Evolutionary conservation across 2,113 vertebrate species (phyloP), one percentile per base, ranked within the genome.

Genomic region (Alexandromys fortis): DNA sequence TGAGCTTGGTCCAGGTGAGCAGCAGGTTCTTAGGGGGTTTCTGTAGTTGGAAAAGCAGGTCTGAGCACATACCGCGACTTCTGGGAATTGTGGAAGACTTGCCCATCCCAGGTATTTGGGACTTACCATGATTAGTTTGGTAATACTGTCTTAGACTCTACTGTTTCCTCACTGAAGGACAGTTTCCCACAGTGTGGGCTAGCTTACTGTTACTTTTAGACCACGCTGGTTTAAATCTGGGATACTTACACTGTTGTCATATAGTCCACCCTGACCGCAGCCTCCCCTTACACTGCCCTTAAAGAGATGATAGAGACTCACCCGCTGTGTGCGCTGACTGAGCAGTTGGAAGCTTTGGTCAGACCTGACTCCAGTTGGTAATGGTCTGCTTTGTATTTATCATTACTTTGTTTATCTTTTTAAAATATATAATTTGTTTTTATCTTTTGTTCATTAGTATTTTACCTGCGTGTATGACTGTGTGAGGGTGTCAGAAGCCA

Each of bases 1-100:
- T 98, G 93, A 98, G 98, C 85, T 89, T 99, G 96, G 97, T 98
- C 42, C 98, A 99, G 99, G 99, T 99, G 61, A 95, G 93, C 42
- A 58, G 73, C 9, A 28, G 5, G 7, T 49, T 49, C 58, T 17
- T 8, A 4, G 28, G 13, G n/a, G 1, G 28, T 72, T 9, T 52
- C 33, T n/a, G 28, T 92, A 28, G 4, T 7, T n/a, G 77, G 58
- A 11, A 88, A 33, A 16, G 30, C 35, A 7, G 47, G 5, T 42
- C 49, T 88, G 68, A n/a, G 42, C 19, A 86, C 42, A 45, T 21
- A 1, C 16, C 11, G 65, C 1, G 76, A 73, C 38, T 49, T 24
- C 45, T 21, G 49, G 67, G 67, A 42, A 22, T 82, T 49, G 9
- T 24, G 45, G 3, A 24, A 30, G 72, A 73, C 11, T 16, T 52